Evolutionary conservation across 2,888 invertebrate species (phyloP).

Genomic region (Aelia acuminata): DNA sequence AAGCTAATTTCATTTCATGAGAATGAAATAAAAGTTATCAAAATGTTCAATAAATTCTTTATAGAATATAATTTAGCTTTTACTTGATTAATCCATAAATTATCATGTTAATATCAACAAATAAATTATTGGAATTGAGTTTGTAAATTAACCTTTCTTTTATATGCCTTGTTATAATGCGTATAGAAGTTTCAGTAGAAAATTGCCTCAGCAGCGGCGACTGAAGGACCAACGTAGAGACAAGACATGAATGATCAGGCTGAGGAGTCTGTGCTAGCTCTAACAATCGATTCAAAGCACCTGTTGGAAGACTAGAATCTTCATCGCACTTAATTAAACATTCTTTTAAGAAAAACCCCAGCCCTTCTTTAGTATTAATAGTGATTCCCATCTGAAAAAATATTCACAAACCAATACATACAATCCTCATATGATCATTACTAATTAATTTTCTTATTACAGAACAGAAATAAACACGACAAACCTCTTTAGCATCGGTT

Average conservation of each 20-base stretch:
- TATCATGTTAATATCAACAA: too few relatives aligned
- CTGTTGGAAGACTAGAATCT: constrained; percentile 71
- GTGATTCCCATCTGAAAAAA: constrained; percentile 62
- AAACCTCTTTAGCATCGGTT: constrained; percentile 63
- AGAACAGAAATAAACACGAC: too few relatives aligned
- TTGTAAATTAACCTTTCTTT: constrained; percentile 62
- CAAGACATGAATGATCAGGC: constrained; percentile 60
- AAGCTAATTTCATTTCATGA: too few relatives aligned
- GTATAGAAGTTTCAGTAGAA: constrained; percentile 65
- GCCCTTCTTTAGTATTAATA: constrained; percentile 65
- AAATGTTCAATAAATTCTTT: too few relatives aligned
- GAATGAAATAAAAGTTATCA: too few relatives aligned
- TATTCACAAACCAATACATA: not conserved
- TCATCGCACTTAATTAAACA: constrained; percentile 70
- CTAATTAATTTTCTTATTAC: too few relatives aligned
- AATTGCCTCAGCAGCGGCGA: constrained; percentile 65
- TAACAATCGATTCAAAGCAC: constrained; percentile 70
- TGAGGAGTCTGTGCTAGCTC: constrained; percentile 61
- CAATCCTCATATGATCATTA: not conserved
- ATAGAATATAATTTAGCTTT: too few relatives aligned
- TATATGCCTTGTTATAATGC: constrained; percentile 64
- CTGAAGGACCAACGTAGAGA: constrained; percentile 65
- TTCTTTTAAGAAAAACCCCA: constrained; percentile 66
- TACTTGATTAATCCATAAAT: too few relatives aligned
- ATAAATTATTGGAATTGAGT: not conserved